These are phyloP conservation scores for Allobates femoralis DNA, from an alignment of 2,797 vertebrate genomes.

Conservation along the genomic window DNA sequence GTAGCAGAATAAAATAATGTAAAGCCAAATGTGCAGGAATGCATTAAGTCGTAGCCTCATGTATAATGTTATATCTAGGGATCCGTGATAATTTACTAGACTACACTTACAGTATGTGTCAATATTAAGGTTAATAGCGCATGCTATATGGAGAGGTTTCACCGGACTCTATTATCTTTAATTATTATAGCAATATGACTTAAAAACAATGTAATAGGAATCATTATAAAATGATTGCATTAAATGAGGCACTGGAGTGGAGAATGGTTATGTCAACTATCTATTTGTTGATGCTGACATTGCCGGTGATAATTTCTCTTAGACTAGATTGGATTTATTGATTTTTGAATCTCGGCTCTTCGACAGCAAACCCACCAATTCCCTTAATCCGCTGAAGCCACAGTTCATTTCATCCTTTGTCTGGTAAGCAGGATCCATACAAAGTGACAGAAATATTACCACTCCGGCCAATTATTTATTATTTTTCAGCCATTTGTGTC, in stretches of 20 bases:
- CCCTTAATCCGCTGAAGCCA: conserved; percentile 21
- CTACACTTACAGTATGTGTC: neutral
- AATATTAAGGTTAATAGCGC: neutral
- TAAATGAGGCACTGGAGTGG: neutral
- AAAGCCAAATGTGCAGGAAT: too few species aligned
- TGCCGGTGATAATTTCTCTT: conserved; percentile 15
- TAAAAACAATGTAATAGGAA: neutral
- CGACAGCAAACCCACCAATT: conserved; percentile 44
- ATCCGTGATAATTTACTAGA: neutral
- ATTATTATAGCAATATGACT: neutral
- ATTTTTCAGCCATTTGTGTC: neutral
- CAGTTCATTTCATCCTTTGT: conserved; percentile 37
- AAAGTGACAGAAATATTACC: conserved; percentile 32
- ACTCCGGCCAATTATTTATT: neutral
- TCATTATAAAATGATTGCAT: neutral
- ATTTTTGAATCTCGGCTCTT: conserved; percentile 45
- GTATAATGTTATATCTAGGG: neutral
- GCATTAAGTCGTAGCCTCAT: neutral
- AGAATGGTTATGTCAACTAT: conserved; percentile 5
- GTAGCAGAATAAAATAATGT: too few species aligned
- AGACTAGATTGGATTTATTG: conserved; percentile 48
- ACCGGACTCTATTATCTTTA: neutral
- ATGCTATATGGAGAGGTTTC: neutral
- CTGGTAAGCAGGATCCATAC: neutral
- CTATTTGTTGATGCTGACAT: conserved; percentile 11